Conservation (phyloP, 2,888 invertebrate genomes). For the Phragmatobia fuliginosa region DNA sequence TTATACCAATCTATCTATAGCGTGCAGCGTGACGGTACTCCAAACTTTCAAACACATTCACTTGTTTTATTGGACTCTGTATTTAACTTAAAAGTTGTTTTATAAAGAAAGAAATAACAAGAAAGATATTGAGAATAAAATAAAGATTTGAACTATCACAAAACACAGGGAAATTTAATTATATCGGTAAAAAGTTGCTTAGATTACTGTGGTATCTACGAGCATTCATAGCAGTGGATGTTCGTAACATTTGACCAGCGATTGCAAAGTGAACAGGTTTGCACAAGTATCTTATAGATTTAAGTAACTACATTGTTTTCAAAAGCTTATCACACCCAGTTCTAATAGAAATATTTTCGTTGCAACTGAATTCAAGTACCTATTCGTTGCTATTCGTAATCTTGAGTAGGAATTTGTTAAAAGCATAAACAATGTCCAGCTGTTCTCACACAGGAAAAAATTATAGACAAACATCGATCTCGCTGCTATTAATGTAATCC, state of each 20-base stretch:
- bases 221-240: neutral
- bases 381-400: neutral
- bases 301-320: neutral
- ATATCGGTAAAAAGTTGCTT: neutral
- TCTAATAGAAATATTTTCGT: neutral
- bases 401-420: neutral
- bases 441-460: neutral
- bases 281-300: neutral
- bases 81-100: neutral
- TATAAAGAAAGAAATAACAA: too few relatives aligned
- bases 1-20: too few relatives aligned
- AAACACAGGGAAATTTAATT: too few relatives aligned
- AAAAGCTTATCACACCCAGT: neutral
- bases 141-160: neutral
- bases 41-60: too few relatives aligned
- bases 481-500: neutral
- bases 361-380: neutral
- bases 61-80: neutral
- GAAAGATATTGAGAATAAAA: neutral
- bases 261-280: neutral
- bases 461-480: neutral
- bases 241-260: neutral
- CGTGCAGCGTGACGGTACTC: too few relatives aligned
- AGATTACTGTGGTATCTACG: neutral
- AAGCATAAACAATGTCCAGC: neutral